Base-by-base conservation (phyloP, 2,797 vertebrate species). In the Channa striata region DNA sequence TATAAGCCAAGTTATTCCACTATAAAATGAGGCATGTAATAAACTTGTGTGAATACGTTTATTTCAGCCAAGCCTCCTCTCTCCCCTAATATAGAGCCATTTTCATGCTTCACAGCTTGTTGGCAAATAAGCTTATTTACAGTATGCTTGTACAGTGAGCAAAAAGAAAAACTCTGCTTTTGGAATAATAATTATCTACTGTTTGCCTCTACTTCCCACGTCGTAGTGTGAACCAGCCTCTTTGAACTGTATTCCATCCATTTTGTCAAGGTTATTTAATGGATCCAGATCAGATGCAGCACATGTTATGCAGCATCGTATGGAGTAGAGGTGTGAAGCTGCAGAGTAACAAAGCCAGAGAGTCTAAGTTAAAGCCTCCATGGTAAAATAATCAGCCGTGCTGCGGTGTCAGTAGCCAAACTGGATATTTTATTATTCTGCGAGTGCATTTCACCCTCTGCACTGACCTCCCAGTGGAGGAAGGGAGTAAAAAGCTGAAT, bases 1-100 rank as follows among this genome's bases (percentile, higher is more conserved):
- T 87, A 86, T 87, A 84, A 86, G 76, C 73, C 82, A 80, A 80
- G 75, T 87, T 86, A 90, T 89, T 91, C 80, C 73, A 72, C 70
- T 79, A 81, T 89, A 93, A 92, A 88, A 89, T 82, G 84, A 88
- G 77, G 80, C 86, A 88, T 89, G 86, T 89, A 91, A 91, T 92
- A 92, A 93, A 91, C 83, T 79, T 85, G 70, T 85, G 80, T 72
- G 82, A 89, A 84, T 85, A 68, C 30, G 60, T 83, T 89, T 59
- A 78, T 84, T 80, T 86, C 74, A 84, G 77, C 72, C 78, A 80
- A 74, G 71, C 74, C 70, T 68, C 64, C 62, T 83, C 78, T 76
- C 58, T 66, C 50, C 43, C 56, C 71, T 72, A 83, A 84, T 84
- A 69, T 59, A 77, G 63, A 60, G 51, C 67, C 80, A 85, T 93